Base-by-base conservation (phyloP, 1,140 invertebrate genomes). In the Phortica variegata region DNA sequence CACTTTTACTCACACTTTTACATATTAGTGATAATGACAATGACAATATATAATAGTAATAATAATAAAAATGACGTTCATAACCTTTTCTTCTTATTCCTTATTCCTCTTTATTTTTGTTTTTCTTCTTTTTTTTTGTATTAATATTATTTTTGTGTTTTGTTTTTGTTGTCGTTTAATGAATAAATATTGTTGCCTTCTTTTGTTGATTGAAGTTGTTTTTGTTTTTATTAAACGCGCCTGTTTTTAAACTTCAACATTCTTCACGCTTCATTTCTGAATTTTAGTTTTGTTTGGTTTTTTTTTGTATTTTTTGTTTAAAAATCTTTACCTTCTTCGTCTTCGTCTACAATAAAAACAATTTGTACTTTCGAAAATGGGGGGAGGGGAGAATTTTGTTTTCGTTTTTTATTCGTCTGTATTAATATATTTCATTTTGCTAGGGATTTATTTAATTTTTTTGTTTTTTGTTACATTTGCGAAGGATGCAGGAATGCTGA, bases 331-430 rank as follows among this genome's bases (percentile, higher is more conserved):
- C 65, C 8, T 16, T 41, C n/a, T 26, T 26, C 23, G 23, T 10
- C 23, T 26, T 26, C 23, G 23, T 26, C 23, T 42, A 73, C 61
- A 66, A 73, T 70, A 70, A 74, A 74, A 74, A 74, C 72, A 74
- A 74, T 74, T 74, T 74, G 72, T 74, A 74, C 72, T 74, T 68
- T 74, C 72, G 71, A 74, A 74, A 74, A 69, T 58, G 66, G 71
- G 72, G 72, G 73, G 70, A 70, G 71, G 70, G 60, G 54, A 60
- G 61, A 65, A 49, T 50, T 69, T 69, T 32, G 20, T 18, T 49
- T 39, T 10, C 29, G 33, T 40, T 40, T 49, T 48, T 61, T n/a
- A n/a, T n/a, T n/a, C n/a, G 48, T 53, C 51, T 56, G 23, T 43
- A 50, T 38, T 45, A 54, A n/a, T n/a, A n/a, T 15, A 40, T 37